Evolutionary conservation across 2,797 vertebrate species (phyloP), one percentile per base, ranked within the genome.

Genomic region (Prunella strophiata): DNA sequence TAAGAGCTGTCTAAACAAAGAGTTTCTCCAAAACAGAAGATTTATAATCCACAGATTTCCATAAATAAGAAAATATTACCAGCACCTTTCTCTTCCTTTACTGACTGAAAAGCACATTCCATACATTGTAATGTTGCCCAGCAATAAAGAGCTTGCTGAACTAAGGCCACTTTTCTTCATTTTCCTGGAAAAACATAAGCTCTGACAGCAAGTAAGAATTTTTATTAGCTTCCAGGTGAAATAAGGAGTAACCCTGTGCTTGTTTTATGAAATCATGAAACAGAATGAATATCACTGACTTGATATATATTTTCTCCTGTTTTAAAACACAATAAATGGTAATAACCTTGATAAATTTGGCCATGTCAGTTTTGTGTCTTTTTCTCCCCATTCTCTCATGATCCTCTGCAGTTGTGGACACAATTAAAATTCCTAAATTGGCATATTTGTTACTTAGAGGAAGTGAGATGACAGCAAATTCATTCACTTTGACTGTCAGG

Each of bases 391-490:
- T 34, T 47, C 58, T 66, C 25, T 91, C 82, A 65, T 54, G 72
- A 91, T 91, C 47, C n/a, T 81, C 63, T 55, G 48, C 36, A 92
- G 42, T 23, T 73, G 55, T 45, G 52, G 89, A 81, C 54, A 81
- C 59, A 92, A 84, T 58, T 92, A 61, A 92, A 85, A 79, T 55
- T 47, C n/a, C 66, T 92, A 91, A 89, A 92, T 40, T 92, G 90
- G 71, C 63, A 88, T 89, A 93, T 91, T 93, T 36, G 27, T 96
- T 93, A 89, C 40, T 61, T 81, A 85, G 84, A 96, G 97, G 95
- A 97, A 96, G 96, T 92, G 91, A 94, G 95, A 95, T 97, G 94
- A 94, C 85, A 93, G 78, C 34, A 96, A 95, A 94, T 97, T 97
- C 96, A 97, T 48, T 67, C 96, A 95, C 96, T 97, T 96, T 95